Base-by-base conservation (phyloP, 2,888 invertebrate species). In the Mesodorylaimus sp. region DNA sequence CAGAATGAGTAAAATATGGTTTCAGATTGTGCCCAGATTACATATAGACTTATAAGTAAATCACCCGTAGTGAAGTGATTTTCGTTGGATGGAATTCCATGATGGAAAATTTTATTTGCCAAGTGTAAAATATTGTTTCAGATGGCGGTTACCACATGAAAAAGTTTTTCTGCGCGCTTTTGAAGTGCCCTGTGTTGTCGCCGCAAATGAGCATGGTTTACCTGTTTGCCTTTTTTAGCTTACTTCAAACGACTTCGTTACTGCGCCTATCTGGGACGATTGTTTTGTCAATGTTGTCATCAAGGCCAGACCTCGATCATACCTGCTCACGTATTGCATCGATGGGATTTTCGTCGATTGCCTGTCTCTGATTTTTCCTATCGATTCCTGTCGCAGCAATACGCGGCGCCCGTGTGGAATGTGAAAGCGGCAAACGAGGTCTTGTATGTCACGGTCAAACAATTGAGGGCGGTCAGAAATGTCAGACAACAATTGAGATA, bases 201-300 rank as follows among this genome's bases (percentile, higher is more conserved):
- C n/a, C n/a, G n/a, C n/a, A n/a, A n/a, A n/a, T 37, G 54, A 7
- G n/a, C 13, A 51, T 16, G 16, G 28, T 52, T 53, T 48, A 45
- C 3, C 25, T 50, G 13, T 47, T 50, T 49, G 3, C 46, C 45
- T 50, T 26, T 43, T 38, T 23, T 72, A 3, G 76, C 77, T 54
- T 80, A 80, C 63, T 76, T 79, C 13, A 77, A 77, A 50, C 75
- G 77, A 58, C 81, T 79, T 67, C 75, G 83, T 13, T 83, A 81
- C 61, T 84, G 83, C 65, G 78, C 80, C 59, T 84, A 84, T 68
- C 68, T 83, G 51, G 83, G 83, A 16, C 76, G 81, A 61, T 83
- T 79, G 68, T 81, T 83, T 67, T 85, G 85, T 62, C 81, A 83
- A 7, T 81, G 81, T 43, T 85, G 84, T 65, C 84, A 85, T 67